Percentiles rank a stretch among this genome's conserved stretches.
Evolutionary conservation across 92 coral and sea anemone genomes (phyloP).

Genomic region (Heliopora coerulea): DNA sequence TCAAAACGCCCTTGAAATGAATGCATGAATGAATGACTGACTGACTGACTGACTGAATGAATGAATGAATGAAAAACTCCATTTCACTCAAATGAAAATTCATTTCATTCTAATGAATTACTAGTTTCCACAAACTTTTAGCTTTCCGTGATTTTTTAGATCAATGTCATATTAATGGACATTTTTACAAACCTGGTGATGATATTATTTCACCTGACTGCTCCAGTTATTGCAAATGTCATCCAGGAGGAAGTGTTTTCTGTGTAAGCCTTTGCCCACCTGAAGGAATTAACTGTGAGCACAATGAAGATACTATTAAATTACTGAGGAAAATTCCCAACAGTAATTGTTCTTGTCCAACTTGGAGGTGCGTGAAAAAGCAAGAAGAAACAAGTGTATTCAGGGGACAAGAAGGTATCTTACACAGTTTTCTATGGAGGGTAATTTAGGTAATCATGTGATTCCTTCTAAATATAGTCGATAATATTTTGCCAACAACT

Average conservation of each 20-base stretch:
- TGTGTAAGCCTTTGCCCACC: conserved; percentile 34
- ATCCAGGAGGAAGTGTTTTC: conserved; percentile 4
- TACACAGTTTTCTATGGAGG: too few relatives aligned
- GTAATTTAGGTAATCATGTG: too few relatives aligned
- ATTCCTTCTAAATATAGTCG: too few relatives aligned
- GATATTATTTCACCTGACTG: conserved; percentile 15
- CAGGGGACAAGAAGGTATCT: neutral
- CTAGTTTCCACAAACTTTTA: too few relatives aligned
- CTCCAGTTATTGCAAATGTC: conserved; percentile 16
- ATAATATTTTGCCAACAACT: too few relatives aligned
- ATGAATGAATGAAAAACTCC: too few relatives aligned
- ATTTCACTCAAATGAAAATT: too few relatives aligned
- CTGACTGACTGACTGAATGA: too few relatives aligned
- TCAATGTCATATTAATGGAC: neutral
- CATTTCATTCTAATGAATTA: too few relatives aligned
- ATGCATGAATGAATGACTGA: too few relatives aligned
- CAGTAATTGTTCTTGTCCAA: conserved; percentile 30
- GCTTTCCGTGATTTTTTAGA: too few relatives aligned
- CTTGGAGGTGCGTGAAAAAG: conserved; percentile 12
- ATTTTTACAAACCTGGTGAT: conserved; percentile 9
- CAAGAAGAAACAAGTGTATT: neutral
- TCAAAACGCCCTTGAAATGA: too few relatives aligned
- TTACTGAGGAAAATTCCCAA: neutral
- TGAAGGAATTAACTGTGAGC: conserved; percentile 3
- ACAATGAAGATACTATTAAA: neutral